Evolutionary conservation across 2,113 vertebrate species (phyloP).

Genomic region (Blennius ocellaris): DNA sequence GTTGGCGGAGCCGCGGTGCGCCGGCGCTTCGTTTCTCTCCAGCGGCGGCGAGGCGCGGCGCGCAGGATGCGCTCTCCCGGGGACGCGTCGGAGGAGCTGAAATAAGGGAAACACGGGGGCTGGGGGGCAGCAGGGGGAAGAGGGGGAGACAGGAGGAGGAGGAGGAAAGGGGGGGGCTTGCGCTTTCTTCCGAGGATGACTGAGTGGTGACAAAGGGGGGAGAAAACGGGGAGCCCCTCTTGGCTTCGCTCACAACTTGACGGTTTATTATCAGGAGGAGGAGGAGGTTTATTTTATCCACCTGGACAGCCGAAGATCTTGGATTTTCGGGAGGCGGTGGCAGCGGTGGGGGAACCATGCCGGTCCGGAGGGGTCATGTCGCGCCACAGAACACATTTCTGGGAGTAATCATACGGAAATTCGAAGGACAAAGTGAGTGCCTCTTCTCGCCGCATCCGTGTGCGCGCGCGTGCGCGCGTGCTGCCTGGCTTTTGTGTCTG

Average conservation of each 20-base stretch:
- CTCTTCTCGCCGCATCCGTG: constrained; percentile 12
- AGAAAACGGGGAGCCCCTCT: constrained; percentile 82
- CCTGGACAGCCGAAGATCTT: constrained; percentile 75
- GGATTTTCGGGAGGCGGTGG: background rate
- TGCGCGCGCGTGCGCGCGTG: background rate
- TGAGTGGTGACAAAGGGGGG: constrained; percentile 82
- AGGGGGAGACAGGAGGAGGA: background rate
- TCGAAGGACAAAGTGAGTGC: constrained; percentile 98
- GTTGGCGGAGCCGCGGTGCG: constrained; percentile 78
- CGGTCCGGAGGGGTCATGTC: constrained; percentile 96
- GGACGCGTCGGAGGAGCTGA: constrained; percentile 60
- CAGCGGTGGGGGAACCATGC: constrained; percentile 85
- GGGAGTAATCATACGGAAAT: constrained; percentile 97
- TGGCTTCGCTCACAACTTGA: constrained; percentile 78
- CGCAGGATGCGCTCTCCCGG: constrained; percentile 61
- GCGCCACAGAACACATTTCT: constrained; percentile 97
- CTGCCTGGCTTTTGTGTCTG: constrained; percentile 50
- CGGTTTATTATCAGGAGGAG: constrained; percentile 67
- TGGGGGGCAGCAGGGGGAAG: background rate
- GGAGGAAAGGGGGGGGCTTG: constrained; percentile 23
- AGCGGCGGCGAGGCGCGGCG: constrained; percentile 52
- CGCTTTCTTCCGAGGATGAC: constrained; percentile 84
- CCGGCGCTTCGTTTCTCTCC: constrained; percentile 60
- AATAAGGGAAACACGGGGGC: constrained; percentile 59
- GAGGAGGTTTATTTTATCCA: constrained; percentile 28